Evolutionary conservation across 1,140 invertebrate genomes (phyloP).

Genomic region (Anadara kagoshimensis): DNA sequence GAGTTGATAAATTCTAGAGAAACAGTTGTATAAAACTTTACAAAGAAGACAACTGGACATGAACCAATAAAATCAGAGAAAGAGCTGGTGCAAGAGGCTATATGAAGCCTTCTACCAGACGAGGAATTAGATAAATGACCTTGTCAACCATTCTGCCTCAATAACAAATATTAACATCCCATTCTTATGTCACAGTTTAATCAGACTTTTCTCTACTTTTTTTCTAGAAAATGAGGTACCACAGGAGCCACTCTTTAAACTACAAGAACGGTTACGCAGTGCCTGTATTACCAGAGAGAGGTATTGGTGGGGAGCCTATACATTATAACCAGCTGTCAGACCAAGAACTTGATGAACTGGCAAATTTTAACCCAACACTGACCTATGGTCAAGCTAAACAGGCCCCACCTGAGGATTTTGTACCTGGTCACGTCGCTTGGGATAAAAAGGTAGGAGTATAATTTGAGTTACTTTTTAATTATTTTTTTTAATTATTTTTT

Average conservation of each 20-base stretch:
- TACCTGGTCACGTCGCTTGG: conserved; percentile 84
- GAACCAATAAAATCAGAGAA: no score
- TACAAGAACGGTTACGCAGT: conserved; percentile 82
- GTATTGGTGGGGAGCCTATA: conserved; percentile 78
- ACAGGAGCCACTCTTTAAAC: conserved; percentile 80
- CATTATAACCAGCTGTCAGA: conserved; percentile 76
- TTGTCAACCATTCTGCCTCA: no score
- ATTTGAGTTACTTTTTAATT: no score
- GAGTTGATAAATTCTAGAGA: no score
- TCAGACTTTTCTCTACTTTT: conserved; percentile 11
- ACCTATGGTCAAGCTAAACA: conserved; percentile 83
- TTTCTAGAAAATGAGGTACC: conserved; percentile 79
- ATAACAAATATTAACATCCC: no score
- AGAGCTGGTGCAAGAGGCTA: no score
- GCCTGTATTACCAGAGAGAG: conserved; percentile 76
- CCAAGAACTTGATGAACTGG: conserved; percentile 71
- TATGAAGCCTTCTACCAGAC: no score
- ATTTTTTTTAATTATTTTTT: no score
- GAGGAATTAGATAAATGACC: no score
- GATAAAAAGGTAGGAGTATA: conserved; percentile 84
- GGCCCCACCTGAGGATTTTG: conserved; percentile 78
- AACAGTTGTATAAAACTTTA: no score
- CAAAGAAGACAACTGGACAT: no score
- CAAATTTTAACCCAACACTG: conserved; percentile 83
- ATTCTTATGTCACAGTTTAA: neutral